Conservation (phyloP, 35 echinoderm and acorn worm genomes). For the Apostichopus parvimensis region DNA sequence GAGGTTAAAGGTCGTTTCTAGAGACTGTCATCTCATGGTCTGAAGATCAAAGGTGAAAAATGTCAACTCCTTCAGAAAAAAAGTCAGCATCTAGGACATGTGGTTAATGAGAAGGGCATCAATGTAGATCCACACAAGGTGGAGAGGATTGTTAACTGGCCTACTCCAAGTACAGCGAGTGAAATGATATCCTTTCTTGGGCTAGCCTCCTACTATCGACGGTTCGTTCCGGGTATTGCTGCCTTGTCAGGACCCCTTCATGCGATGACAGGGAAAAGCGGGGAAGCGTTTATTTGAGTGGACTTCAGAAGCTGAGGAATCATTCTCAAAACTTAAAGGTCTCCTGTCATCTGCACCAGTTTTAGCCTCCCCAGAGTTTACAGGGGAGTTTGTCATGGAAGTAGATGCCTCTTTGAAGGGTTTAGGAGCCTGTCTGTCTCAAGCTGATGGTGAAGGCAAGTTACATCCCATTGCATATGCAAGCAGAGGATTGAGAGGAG, state of each 20-base stretch:
- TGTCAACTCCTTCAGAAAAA: slow-evolving; percentile 5
- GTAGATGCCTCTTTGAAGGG: no score
- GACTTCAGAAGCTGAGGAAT: no score
- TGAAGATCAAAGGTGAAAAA: slow-evolving; percentile 49
- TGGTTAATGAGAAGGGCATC: slow-evolving; percentile 26
- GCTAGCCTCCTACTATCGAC: slow-evolving; percentile 33
- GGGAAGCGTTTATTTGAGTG: no score
- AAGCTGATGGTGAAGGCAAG: no score
- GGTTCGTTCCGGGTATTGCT: slow-evolving; percentile 27
- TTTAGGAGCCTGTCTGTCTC: no score
- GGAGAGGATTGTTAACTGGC: slow-evolving; percentile 3
- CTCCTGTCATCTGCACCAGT: no score
- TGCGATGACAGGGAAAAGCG: not conserved
- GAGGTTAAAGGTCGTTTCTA: slow-evolving; percentile 32
- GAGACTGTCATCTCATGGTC: slow-evolving; percentile 21
- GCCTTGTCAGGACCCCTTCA: not conserved
- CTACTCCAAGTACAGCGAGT: not conserved
- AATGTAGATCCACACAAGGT: slow-evolving; percentile 45
- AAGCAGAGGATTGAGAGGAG: no score
- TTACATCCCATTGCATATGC: no score
- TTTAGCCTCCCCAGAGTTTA: no score
- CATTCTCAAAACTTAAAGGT: no score
- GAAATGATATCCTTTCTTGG: slow-evolving; percentile 46
- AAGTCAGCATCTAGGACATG: slow-evolving; percentile 32
- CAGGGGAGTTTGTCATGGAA: no score